Evolutionary conservation across 2,888 invertebrate genomes (phyloP), one percentile per base, ranked within the genome.

Genomic region (Drosophila kambysellisi): DNA sequence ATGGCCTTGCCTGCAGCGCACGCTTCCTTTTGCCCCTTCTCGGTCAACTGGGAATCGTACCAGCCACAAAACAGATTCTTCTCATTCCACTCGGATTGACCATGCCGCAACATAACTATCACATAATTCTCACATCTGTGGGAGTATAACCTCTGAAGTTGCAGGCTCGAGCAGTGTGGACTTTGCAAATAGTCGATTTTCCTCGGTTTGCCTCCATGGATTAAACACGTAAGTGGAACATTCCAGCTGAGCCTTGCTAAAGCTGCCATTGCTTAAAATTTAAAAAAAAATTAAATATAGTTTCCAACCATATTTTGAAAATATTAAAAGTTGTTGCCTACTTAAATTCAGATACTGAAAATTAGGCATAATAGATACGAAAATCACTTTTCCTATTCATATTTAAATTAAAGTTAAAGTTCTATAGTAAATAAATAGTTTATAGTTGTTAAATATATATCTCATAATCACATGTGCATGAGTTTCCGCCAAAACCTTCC

Each of bases 41-140:
- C 94, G 77, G 95, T 95, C 25, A 96, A 94, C 86, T 95, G 94
- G 66, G 96, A 95, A 89, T 96, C 96, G 85, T 93, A 96, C 96
- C 96, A 96, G 25, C 96, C 96, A 83, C 96, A 96, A 83, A 96
- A 96, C 2, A 95, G 94, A 93, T 96, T 96, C 89, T 95, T 95
- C 91, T 95, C 94, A 83, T 96, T 96, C 96, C 96, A 96, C 92
- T 96, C 95, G 82, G 96, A 96, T 93, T 96, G 96, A 51, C 96
- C 96, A 84, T 96, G 96, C 76, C 96, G 95, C 58, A 96, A 95
- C 96, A 96, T 96, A 51, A 96, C 95, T 93, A 96, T 95, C 82
- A 94, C 94, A 81, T 94, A 95, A 79, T 94, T 95, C 7, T 48
- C 29, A 17, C 30, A 15, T 2, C 43, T 52, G 0, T 46, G 29